phyloP scores from a whole-genome alignment of 1,140 invertebrate genomes.

The Luehdorfia chinensis region DNA sequence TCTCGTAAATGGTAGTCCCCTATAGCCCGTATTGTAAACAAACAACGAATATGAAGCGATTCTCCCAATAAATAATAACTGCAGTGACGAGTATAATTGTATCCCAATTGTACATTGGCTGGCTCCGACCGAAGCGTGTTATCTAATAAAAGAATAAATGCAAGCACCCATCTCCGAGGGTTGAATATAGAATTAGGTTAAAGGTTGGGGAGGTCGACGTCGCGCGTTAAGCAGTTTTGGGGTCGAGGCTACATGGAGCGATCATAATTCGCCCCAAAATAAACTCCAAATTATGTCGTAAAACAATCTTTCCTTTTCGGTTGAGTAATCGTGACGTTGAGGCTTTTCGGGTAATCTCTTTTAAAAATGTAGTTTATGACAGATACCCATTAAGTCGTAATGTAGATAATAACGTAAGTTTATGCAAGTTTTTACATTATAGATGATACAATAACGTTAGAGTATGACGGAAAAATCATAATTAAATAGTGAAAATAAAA shows the following conservation, averaged over 20 bases:
- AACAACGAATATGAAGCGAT: constrained; percentile 42
- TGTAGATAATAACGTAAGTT: too few species aligned
- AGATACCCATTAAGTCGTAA: not conserved
- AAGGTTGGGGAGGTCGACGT: constrained; percentile 50
- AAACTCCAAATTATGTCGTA: constrained; percentile 48
- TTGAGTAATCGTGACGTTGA: constrained; percentile 4
- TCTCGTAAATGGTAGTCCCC: not conserved
- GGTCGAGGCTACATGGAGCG: constrained; percentile 48
- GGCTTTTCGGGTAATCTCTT: not conserved
- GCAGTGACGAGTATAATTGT: constrained; percentile 34
- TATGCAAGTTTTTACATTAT: too few species aligned
- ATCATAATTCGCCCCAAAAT: constrained; percentile 48
- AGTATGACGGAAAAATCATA: too few species aligned
- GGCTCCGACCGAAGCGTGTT: constrained; percentile 28
- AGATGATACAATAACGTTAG: too few species aligned
- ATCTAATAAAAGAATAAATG: constrained; percentile 58
- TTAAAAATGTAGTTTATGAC: constrained; percentile 3
- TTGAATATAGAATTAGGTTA: constrained; percentile 56
- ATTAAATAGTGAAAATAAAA: too few species aligned
- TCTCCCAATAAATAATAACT: constrained; percentile 29
- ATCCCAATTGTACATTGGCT: constrained; percentile 37
- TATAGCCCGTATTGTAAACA: constrained; percentile 35
- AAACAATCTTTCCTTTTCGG: constrained; percentile 30
- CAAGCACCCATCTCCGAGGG: constrained; percentile 52
- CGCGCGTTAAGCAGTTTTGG: constrained; percentile 51